Evolutionary conservation across 2,797 vertebrate genomes (phyloP).

Genomic region (Sebastiscus albofasciatus): DNA sequence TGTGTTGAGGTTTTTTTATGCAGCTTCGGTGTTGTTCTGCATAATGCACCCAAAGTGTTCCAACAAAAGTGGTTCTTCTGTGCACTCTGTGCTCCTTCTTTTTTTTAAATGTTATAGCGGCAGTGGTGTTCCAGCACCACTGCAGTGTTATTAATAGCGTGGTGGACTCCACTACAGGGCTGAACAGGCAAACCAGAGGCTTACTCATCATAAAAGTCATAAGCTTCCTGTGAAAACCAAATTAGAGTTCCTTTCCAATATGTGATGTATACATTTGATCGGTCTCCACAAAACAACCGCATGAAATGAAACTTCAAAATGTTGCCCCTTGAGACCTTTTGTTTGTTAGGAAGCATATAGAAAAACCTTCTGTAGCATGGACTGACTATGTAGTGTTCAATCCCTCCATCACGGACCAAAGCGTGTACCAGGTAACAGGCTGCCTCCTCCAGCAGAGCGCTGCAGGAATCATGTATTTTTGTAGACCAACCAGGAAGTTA

Average conservation of each 20-base stretch:
- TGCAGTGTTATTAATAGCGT: constrained; percentile 70
- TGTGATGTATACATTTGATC: constrained; percentile 1
- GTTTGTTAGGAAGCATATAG: background rate
- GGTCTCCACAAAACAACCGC: background rate
- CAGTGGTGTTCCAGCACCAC: constrained; percentile 55
- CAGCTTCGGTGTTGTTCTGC: constrained; percentile 49
- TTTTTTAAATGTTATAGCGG: constrained; percentile 52
- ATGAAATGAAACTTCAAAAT: background rate
- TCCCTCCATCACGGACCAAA: background rate
- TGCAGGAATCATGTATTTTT: too few species aligned
- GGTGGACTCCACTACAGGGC: constrained; percentile 46
- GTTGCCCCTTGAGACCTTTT: background rate
- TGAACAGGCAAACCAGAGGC: constrained; percentile 52
- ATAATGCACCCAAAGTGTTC: constrained; percentile 57
- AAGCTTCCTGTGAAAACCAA: constrained; percentile 28
- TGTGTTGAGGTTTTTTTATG: constrained; percentile 41
- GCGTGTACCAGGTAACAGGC: background rate
- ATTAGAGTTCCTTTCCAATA: background rate
- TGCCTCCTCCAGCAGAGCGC: background rate
- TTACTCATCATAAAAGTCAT: constrained; percentile 64
- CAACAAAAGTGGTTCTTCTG: constrained; percentile 50
- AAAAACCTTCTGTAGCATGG: background rate
- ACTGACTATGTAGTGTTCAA: background rate
- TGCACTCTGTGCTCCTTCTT: constrained; percentile 54
- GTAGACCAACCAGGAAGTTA: too few species aligned